Conservation (phyloP, 2,888 invertebrate genomes). For the Euplexia lucipara region DNA sequence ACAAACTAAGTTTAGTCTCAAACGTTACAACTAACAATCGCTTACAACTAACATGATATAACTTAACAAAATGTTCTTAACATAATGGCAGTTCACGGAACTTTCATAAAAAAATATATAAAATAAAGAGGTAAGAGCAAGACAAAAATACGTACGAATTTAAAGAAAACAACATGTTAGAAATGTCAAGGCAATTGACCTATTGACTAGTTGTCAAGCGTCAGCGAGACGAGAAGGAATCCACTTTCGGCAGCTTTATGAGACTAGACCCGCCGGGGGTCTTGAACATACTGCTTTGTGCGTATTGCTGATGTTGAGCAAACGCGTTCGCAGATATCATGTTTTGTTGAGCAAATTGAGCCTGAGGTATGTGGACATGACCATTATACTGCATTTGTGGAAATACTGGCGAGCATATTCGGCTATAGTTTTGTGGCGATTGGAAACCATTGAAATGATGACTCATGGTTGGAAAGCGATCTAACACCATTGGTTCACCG, state of each 20-base stretch:
- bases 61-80: slow-evolving; percentile 85
- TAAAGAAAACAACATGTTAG: slow-evolving; percentile 60
- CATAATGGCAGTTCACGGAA: slow-evolving; percentile 87
- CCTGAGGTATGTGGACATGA: slow-evolving; percentile 85
- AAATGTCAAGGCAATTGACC: slow-evolving; percentile 62
- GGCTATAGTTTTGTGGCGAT: slow-evolving; percentile 74
- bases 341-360: slow-evolving; percentile 75
- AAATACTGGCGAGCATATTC: slow-evolving; percentile 81
- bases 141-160: slow-evolving; percentile 74
- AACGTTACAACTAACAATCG: slow-evolving; percentile 83
- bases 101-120: slow-evolving; percentile 78
- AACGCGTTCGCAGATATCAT: slow-evolving; percentile 71
- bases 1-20: slow-evolving; percentile 84
- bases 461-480: slow-evolving; percentile 80
- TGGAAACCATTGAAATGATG: slow-evolving; percentile 71
- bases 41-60: slow-evolving; percentile 85
- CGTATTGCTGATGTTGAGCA: slow-evolving; percentile 73
- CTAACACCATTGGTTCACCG: slow-evolving; percentile 89
- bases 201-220: slow-evolving; percentile 73
- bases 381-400: slow-evolving; percentile 87
- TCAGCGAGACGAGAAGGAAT: slow-evolving; percentile 78
- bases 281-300: slow-evolving; percentile 77
- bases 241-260: slow-evolving; percentile 82
- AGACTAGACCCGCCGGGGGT: slow-evolving; percentile 80
- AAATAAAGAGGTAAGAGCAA: slow-evolving; percentile 75